Evolutionary conservation across 2,888 invertebrate genomes (phyloP).

Genomic region (Conomelus anceps): DNA sequence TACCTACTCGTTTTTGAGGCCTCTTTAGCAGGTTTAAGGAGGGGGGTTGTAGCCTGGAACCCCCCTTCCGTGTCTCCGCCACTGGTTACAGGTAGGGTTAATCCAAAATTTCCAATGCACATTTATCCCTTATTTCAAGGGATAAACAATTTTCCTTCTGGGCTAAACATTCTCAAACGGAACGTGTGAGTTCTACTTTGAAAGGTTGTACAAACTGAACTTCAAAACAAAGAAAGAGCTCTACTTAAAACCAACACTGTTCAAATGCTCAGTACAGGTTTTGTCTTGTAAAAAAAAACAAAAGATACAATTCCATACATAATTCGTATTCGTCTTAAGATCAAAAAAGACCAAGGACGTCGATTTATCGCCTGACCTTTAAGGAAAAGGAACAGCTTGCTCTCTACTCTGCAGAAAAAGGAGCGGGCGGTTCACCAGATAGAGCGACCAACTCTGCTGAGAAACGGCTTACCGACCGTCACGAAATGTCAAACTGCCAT

Average conservation of each 20-base stretch:
- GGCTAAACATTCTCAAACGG: too few species aligned
- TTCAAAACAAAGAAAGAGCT: neutral
- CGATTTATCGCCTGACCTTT: neutral
- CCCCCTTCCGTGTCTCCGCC: too few species aligned
- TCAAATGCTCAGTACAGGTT: neutral
- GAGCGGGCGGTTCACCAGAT: neutral
- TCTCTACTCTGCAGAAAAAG: too few species aligned
- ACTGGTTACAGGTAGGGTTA: too few species aligned
- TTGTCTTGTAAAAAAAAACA: neutral
- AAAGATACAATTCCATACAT: neutral
- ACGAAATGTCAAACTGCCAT: neutral
- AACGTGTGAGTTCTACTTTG: too few species aligned
- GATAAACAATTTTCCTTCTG: too few species aligned
- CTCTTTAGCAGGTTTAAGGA: too few species aligned
- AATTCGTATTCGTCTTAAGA: neutral
- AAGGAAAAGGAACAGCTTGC: neutral
- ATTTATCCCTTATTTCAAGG: too few species aligned
- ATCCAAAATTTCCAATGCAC: too few species aligned
- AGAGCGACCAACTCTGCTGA: neutral
- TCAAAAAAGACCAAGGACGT: neutral
- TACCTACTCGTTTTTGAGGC: too few species aligned
- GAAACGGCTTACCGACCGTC: neutral
- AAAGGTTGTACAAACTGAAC: too few species aligned
- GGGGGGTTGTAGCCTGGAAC: too few species aligned
- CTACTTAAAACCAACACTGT: neutral